Base-by-base conservation (phyloP, 2,113 vertebrate species). In the Machaerirhynchus nigripectus region DNA sequence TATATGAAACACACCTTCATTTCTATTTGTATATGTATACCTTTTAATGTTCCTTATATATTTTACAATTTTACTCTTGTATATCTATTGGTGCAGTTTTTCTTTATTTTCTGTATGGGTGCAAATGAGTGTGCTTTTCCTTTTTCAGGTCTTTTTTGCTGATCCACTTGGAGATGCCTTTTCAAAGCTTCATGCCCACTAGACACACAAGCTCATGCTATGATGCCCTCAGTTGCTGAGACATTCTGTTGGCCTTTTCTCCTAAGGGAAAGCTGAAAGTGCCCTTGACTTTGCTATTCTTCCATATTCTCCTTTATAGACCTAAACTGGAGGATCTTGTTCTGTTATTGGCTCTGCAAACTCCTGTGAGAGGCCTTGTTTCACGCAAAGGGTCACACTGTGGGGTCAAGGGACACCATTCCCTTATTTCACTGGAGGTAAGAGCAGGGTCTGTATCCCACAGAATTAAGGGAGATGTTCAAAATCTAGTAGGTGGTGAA, bases 261-360 rank as follows among this genome's bases (percentile, higher is more conserved):
- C 52, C 24, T 31, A 31, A 61, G 6, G 8, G 12, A 73, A 73
- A 15, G 20, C 14, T 80, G 28, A 53, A 79, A 73, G 10, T 12
- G 18, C 6, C 50, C 37, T 73, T 3, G 1, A 3, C 22, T 80
- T 49, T 79, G 27, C 37, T 53, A 28, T 33, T 63, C 10, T 75
- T 74, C 56, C 21, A 76, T 13, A 46, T 59, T 50, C 47, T 47
- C 6, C 18, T 49, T 37, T 35, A 2, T 4, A 70, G 19, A 39
- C 10, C 7, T n/a, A 55, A 50, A 8, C 1, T 55, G 35, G 35
- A 65, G 11, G 1, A 53, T 0, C 8, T 14, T 44, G 6, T 22
- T 77, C 24, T 42, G 4, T 40, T 78, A 37, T 3, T 42, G 21
- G 3, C 12, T 57, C 55, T 60, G 28, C 37, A 69, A 33, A 22